These are phyloP conservation scores for Heterodera carotae DNA, from an alignment of 1,140 invertebrate species.

Conservation along the genomic window DNA sequence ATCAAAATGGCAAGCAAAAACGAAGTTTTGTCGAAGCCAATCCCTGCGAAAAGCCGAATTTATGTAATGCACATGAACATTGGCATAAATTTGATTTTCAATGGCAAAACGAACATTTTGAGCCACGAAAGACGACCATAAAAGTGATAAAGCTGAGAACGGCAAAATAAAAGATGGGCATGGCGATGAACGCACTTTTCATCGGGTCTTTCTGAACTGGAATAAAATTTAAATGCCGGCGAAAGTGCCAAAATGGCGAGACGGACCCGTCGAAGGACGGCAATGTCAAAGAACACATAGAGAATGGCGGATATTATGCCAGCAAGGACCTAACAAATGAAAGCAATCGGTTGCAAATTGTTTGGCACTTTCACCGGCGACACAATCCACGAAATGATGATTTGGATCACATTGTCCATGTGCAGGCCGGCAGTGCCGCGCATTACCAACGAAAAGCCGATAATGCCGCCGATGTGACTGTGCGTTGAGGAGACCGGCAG, in stretches of 20 bases:
- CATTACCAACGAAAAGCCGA: slow-evolving; percentile 90
- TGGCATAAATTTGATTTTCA: neutral
- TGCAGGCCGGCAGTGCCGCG: slow-evolving; percentile 78
- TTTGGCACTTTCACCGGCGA: slow-evolving; percentile 31
- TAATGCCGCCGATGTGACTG: slow-evolving; percentile 91
- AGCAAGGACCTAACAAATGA: slow-evolving; percentile 16
- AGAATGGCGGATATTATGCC: slow-evolving; percentile 38
- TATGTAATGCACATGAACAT: slow-evolving; percentile 2
- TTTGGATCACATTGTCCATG: slow-evolving; percentile 60
- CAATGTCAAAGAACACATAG: slow-evolving; percentile 39
- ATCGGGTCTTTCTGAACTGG: slow-evolving; percentile 72
- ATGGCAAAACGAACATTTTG: slow-evolving; percentile 67
- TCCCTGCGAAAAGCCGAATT: slow-evolving; percentile 30
- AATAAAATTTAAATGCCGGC: neutral
- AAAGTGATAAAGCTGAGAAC: slow-evolving; percentile 88
- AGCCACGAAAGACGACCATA: slow-evolving; percentile 86
- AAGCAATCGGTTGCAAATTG: neutral
- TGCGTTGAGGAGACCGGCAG: slow-evolving; percentile 90
- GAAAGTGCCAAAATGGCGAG: slow-evolving; percentile 10
- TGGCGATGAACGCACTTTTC: slow-evolving; percentile 76
- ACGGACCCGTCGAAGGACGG: slow-evolving; percentile 36
- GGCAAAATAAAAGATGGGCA: slow-evolving; percentile 88
- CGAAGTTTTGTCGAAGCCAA: slow-evolving; percentile 40
- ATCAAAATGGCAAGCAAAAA: slow-evolving; percentile 31
- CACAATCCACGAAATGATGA: slow-evolving; percentile 40